A percentile compares a stretch with the other conserved stretches of the same genome.
Conservation (phyloP, 2,888 invertebrate species). For the Chymomyza procnemis region DNA sequence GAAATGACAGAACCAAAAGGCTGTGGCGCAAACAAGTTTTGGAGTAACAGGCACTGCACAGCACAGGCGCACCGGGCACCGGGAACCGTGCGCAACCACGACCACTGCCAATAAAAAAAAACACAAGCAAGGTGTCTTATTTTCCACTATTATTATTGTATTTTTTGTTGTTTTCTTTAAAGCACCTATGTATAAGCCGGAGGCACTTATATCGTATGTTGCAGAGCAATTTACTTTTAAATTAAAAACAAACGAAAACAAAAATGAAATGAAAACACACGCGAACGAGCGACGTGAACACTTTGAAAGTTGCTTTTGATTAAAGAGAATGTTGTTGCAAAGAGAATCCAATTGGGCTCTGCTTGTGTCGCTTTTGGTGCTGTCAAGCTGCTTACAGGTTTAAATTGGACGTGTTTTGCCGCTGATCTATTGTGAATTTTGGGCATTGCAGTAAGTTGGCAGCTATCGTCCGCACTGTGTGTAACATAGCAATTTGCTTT, state of each 20-base stretch:
- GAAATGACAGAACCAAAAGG: conserved; percentile 58
- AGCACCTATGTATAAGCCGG: conserved; percentile 15
- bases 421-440: background rate
- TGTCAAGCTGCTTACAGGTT: too few species aligned
- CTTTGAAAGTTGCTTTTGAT: conserved; percentile 39
- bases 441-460: too few species aligned
- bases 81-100: conserved; percentile 8
- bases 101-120: conserved; percentile 4
- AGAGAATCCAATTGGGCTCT: background rate
- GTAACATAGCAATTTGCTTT: background rate
- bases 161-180: background rate
- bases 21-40: conserved; percentile 58
- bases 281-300: conserved; percentile 35
- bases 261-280: conserved; percentile 66
- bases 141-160: conserved; percentile 21
- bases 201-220: conserved; percentile 14
- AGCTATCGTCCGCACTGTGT: background rate
- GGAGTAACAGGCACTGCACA: conserved; percentile 42
- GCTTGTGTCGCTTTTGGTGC: background rate
- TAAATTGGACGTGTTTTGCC: background rate
- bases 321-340: background rate
- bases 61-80: conserved; percentile 14
- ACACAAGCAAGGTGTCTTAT: conserved; percentile 56
- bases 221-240: conserved; percentile 50
- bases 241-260: conserved; percentile 70